Evolutionary conservation across 2,888 invertebrate species (phyloP).

Genomic region (Philhelius pedissequus): DNA sequence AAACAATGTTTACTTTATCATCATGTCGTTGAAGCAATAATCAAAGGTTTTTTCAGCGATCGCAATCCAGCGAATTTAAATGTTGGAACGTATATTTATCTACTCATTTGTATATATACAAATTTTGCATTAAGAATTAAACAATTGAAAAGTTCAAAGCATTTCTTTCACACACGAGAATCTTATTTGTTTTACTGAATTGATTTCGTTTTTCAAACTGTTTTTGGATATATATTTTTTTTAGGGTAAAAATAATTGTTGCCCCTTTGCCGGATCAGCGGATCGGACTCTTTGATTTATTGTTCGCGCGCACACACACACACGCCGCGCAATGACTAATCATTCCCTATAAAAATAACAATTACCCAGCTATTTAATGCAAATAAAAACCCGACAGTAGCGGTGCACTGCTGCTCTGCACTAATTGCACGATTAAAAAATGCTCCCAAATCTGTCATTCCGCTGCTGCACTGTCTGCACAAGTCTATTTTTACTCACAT

Average conservation of each 20-base stretch:
- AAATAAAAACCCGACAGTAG: constrained; percentile 40
- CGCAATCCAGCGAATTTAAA: neutral
- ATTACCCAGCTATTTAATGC: constrained; percentile 63
- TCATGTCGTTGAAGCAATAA: neutral
- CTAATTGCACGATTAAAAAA: constrained; percentile 67
- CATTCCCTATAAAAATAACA: constrained; percentile 61
- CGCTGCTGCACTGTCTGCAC: neutral
- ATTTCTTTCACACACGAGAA: constrained; percentile 7
- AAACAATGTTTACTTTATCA: constrained; percentile 23
- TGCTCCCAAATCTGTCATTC: constrained; percentile 65
- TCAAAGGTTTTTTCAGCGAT: neutral
- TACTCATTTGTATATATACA: neutral
- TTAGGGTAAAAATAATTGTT: constrained; percentile 50
- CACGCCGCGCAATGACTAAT: constrained; percentile 41
- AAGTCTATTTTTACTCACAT: constrained; percentile 52
- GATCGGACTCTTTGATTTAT: constrained; percentile 54
- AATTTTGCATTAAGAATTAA: neutral
- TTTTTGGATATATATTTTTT: neutral
- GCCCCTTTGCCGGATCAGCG: constrained; percentile 34
- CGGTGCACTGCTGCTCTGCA: constrained; percentile 50
- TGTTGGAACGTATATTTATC: neutral
- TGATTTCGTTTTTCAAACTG: neutral
- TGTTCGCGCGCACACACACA: constrained; percentile 16
- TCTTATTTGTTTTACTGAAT: neutral
- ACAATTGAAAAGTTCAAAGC: neutral